Percentiles rank a stretch among this genome's conserved stretches.
Evolutionary conservation across 1,140 invertebrate species (phyloP).

Genomic region (Monochamus saltuarius): DNA sequence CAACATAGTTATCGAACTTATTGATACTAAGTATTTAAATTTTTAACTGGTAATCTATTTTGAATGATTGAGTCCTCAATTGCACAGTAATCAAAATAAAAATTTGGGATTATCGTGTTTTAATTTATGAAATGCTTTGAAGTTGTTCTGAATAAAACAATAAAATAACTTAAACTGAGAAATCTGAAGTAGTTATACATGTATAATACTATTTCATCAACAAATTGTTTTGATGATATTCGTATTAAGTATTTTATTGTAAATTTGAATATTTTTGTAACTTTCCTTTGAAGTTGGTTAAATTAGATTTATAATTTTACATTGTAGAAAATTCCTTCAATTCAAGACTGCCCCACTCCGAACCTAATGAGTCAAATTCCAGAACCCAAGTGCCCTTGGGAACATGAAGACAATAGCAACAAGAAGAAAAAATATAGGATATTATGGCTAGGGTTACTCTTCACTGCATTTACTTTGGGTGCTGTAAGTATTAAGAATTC

Average conservation of each 20-base stretch:
- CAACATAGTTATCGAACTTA: no score
- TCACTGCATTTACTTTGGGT: conserved; percentile 34
- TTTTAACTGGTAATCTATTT: no score
- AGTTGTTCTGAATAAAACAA: no score
- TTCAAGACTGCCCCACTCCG: conserved; percentile 37
- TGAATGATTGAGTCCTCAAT: no score
- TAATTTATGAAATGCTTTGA: no score
- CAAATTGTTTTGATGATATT: not conserved
- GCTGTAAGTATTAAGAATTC: conserved; percentile 33
- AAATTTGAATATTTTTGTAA: not conserved
- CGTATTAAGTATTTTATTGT: not conserved
- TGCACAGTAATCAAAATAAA: no score
- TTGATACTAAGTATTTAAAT: no score
- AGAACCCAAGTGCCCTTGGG: conserved; percentile 31
- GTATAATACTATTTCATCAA: no score
- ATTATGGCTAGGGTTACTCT: conserved; percentile 34
- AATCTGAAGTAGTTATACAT: no score
- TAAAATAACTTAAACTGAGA: no score
- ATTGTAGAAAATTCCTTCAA: conserved; percentile 34
- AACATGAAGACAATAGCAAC: conserved; percentile 31
- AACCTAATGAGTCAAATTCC: conserved; percentile 41
- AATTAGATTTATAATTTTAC: conserved; percentile 10
- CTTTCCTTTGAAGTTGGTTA: not conserved
- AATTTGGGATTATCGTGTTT: no score
- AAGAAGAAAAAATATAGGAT: conserved; percentile 28